Conservation (phyloP, 2,888 invertebrate genomes). For the Cacoxenus indagator region DNA sequence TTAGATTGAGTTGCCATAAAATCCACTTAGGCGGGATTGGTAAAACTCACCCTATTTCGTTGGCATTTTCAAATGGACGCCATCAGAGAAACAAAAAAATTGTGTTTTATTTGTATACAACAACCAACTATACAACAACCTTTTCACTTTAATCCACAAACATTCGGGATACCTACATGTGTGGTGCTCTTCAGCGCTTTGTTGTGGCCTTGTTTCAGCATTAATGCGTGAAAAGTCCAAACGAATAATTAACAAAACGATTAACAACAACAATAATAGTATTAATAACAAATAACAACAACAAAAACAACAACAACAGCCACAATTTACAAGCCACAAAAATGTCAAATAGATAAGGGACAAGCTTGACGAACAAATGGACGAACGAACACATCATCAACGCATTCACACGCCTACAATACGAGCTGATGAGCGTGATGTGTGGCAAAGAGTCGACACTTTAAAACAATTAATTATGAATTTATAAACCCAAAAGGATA, state of each 20-base stretch:
- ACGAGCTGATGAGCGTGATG: too few relatives aligned
- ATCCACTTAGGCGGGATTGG: too few relatives aligned
- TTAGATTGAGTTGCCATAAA: too few relatives aligned
- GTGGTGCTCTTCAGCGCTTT: not conserved
- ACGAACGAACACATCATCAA: slow-evolving; percentile 20
- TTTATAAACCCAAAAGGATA: slow-evolving; percentile 34
- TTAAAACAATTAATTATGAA: slow-evolving; percentile 60
- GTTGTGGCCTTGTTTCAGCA: not conserved
- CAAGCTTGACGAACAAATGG: slow-evolving; percentile 29
- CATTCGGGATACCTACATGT: too few relatives aligned
- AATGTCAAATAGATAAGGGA: not conserved
- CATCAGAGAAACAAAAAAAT: too few relatives aligned
- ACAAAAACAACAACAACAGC: too few relatives aligned
- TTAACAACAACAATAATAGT: slow-evolving; percentile 9
- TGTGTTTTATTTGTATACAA: too few relatives aligned
- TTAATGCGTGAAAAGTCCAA: not conserved
- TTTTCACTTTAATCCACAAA: too few relatives aligned
- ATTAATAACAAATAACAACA: too few relatives aligned
- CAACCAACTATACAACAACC: too few relatives aligned
- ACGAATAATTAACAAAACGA: slow-evolving; percentile 3
- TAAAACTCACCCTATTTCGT: too few relatives aligned
- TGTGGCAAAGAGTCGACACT: slow-evolving; percentile 37
- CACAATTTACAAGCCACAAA: slow-evolving; percentile 15
- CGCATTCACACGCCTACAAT: not conserved
- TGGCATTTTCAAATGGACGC: too few relatives aligned